Conservation (phyloP, 2,113 vertebrate species). For the Cromileptes altivelis region DNA sequence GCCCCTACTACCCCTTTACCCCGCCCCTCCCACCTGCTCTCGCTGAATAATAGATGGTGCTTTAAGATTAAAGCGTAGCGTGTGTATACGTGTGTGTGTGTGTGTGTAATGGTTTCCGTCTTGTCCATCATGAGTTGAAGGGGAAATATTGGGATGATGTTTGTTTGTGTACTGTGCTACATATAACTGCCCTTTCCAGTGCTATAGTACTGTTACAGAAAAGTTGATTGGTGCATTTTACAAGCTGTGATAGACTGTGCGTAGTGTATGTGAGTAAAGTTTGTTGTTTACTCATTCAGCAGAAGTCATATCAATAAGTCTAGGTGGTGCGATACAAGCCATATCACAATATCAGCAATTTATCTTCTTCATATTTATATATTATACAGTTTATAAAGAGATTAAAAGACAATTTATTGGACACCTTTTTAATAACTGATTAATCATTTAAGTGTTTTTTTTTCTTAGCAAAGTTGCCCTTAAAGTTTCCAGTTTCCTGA, state of each 20-base stretch:
- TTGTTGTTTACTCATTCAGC: too few species aligned
- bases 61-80: slow-evolving; percentile 73
- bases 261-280: too few species aligned
- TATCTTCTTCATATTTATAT: background rate
- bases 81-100: slow-evolving; percentile 23
- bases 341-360: background rate
- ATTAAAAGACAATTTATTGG: too few species aligned
- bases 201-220: background rate
- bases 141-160: background rate
- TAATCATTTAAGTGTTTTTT: too few species aligned
- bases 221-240: background rate
- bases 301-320: background rate
- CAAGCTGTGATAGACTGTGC: background rate
- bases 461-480: too few species aligned
- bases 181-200: background rate
- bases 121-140: slow-evolving; percentile 1
- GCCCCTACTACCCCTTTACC: slow-evolving; percentile 36
- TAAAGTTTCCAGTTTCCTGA: too few species aligned
- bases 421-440: background rate
- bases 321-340: too few species aligned
- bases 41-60: slow-evolving; percentile 83
- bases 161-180: background rate
- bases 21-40: slow-evolving; percentile 73
- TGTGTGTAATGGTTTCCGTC: slow-evolving; percentile 12
- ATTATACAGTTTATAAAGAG: too few species aligned